These are phyloP conservation scores for Sardina pilchardus DNA, from an alignment of 2,113 vertebrate species.

Conservation along the genomic window DNA sequence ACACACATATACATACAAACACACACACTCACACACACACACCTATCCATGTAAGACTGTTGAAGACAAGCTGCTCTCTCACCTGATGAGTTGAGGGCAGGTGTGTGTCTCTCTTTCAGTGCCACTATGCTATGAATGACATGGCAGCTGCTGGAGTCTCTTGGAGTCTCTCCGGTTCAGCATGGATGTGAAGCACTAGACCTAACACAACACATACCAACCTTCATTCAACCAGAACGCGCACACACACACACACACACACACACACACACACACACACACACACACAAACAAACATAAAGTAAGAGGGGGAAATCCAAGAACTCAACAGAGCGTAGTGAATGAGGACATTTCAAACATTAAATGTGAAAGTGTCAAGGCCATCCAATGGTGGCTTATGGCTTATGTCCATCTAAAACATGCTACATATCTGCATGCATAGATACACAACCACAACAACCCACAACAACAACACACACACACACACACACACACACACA, in stretches of 20 bases:
- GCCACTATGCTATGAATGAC: background rate
- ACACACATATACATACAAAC: background rate
- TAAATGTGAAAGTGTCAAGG: background rate
- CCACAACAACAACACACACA: background rate
- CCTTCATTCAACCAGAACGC: background rate
- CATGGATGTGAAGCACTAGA: background rate
- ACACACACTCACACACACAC: conserved; percentile 6
- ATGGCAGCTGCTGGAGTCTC: background rate
- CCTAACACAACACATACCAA: background rate
- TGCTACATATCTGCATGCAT: too few relatives aligned
- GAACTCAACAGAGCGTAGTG: background rate
- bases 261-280: background rate
- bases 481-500: too few relatives aligned
- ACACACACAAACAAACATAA: background rate
- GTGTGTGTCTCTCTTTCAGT: background rate
- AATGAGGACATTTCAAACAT: background rate
- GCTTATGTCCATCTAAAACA: too few relatives aligned
- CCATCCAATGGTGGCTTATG: too few relatives aligned
- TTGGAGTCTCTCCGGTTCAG: background rate
- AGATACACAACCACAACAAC: background rate
- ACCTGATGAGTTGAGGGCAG: background rate
- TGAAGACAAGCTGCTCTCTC: background rate
- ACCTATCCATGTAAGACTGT: background rate
- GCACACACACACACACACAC: background rate
- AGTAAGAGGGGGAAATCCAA: background rate